A percentile compares a stretch with the other conserved stretches of the same genome.
These are phyloP conservation scores for Tenthredo notha DNA, from an alignment of 2,888 invertebrate species.

Conservation along the genomic window DNA sequence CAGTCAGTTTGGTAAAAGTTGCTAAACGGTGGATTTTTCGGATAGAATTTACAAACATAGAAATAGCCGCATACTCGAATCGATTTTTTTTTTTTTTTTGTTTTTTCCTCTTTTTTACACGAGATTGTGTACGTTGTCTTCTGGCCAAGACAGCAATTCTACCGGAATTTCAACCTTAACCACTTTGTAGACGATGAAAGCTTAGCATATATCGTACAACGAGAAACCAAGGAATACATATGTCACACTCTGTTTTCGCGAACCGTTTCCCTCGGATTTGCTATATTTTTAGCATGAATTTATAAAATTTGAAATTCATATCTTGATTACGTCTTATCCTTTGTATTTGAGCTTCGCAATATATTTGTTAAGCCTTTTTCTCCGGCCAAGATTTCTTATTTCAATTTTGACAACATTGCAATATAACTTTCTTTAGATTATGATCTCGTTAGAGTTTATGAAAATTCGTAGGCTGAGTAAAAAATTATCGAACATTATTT, in stretches of 20 bases:
- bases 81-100: neutral
- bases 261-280: neutral
- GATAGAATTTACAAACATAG: neutral
- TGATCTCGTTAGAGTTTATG: neutral
- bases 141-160: neutral
- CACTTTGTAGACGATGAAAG: conserved; percentile 6
- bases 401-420: neutral
- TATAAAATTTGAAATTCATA: neutral
- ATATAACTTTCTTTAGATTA: neutral
- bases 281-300: neutral
- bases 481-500: neutral
- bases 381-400: neutral
- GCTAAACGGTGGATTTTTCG: neutral
- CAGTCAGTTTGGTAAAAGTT: neutral
- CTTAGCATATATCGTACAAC: neutral
- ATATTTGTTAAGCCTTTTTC: neutral
- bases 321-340: neutral
- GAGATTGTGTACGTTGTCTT: neutral
- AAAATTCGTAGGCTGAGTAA: neutral
- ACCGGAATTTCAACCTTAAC: conserved; percentile 1
- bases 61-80: neutral
- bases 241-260: neutral
- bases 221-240: neutral
- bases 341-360: neutral
- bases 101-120: neutral